Base-by-base conservation (phyloP, 2,888 invertebrate genomes). In the Microctonus hyperodae region DNA sequence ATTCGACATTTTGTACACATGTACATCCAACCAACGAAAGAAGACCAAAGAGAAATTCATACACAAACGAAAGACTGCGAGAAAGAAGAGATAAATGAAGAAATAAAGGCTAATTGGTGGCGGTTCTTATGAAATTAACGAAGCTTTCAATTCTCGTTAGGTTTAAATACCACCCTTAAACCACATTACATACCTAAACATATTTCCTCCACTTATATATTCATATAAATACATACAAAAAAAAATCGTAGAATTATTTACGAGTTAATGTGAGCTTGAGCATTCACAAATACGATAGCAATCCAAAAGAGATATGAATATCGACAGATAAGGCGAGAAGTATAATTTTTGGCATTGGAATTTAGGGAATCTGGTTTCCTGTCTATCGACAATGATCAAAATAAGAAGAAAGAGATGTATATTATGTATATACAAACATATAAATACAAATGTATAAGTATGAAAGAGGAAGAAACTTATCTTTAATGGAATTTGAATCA, bases 91-190 rank as follows among this genome's bases (percentile, higher is more conserved):
- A 28, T 31, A 31, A 13, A 57, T 33, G 44, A 44, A 57, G 31
- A 48, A 55, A 48, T 22, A 40, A 35, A 28, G 25, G 64, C 50
- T 64, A 64, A 64, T 64, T 64, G 64, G 64, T 31, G 57, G 50
- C 57, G 64, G 57, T 44, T 48, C 64, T 64, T n/a, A 31, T 56
- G 56, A 51, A 64, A 64, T 64, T 64, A 64, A 64, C 64, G 64
- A 64, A 64, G 64, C 64, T 57, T 57, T 64, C 33, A 48, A 57
- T 64, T 64, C 25, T 9, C 55, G 16, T 28, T 7, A 20, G 33
- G 33, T n/a, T 31, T 55, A 55, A 55, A 55, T 31, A 33, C 28
- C 31, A 55, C 31, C 28, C 55, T 55, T 33, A 16, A 33, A 20
- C 31, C 33, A 31, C 20, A 28, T 20, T 44, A 44, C n/a, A 44